A percentile compares a stretch with the other conserved stretches of the same genome.
phyloP scores from a whole-genome alignment of 2,113 vertebrate genomes.

The Oxyura jamaicensis region DNA sequence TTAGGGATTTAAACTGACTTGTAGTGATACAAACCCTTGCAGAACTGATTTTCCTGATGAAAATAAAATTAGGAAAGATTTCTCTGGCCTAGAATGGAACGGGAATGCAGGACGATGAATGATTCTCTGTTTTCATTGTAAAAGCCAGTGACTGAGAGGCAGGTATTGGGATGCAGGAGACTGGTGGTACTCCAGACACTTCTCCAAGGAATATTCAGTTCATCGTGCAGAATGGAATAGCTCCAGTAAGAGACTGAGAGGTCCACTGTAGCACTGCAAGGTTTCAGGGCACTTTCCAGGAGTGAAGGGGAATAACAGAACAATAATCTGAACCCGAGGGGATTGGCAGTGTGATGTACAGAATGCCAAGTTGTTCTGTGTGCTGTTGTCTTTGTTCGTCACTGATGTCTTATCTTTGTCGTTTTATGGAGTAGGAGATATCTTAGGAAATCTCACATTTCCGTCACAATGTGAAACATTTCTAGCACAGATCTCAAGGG shows the following conservation, averaged over 20 bases:
- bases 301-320: background rate
- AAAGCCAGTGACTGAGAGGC: background rate
- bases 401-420: background rate
- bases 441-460: background rate
- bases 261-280: background rate
- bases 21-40: background rate
- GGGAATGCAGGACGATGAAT: background rate
- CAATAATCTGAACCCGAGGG: background rate
- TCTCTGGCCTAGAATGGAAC: background rate
- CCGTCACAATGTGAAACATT: background rate
- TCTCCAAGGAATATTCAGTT: background rate
- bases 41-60: background rate
- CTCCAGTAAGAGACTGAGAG: background rate
- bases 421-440: background rate
- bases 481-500: background rate
- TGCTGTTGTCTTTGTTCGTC: background rate
- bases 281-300: background rate
- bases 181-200: background rate
- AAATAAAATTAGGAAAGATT: background rate
- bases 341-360: background rate
- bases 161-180: background rate
- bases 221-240: background rate
- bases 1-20: background rate
- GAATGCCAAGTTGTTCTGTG: background rate
- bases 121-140: background rate